These are phyloP conservation scores for Aplysia californica DNA, from an alignment of 1,140 invertebrate genomes.

Conservation along the genomic window DNA sequence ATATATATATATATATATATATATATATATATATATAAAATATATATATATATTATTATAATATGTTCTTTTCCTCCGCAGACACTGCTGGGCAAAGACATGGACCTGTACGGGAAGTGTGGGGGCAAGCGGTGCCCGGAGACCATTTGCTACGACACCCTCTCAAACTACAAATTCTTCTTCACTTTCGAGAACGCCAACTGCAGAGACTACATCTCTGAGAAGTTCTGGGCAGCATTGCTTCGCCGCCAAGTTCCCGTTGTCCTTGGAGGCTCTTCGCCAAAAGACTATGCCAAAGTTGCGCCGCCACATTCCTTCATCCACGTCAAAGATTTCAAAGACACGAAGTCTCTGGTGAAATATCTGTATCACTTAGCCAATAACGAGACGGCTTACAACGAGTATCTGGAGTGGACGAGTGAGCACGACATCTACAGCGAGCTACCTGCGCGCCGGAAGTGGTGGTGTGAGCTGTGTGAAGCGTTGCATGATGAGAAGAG, in stretches of 20 bases:
- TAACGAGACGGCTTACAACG: slow-evolving; percentile 56
- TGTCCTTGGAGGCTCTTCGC: slow-evolving; percentile 58
- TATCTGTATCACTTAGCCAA: slow-evolving; percentile 77
- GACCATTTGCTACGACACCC: slow-evolving; percentile 36
- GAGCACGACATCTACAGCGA: slow-evolving; percentile 40
- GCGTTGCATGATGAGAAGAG: slow-evolving; percentile 40
- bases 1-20: no score
- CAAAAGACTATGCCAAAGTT: slow-evolving; percentile 40
- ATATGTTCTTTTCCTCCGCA: no score
- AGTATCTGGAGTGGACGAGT: slow-evolving; percentile 62
- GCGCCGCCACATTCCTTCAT: slow-evolving; percentile 82
- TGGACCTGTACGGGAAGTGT: slow-evolving; percentile 42
- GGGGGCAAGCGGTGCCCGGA: slow-evolving; percentile 33
- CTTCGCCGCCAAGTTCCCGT: slow-evolving; percentile 51
- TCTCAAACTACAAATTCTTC: slow-evolving; percentile 88
- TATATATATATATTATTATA: no score
- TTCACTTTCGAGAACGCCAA: slow-evolving; percentile 65
- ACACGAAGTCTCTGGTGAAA: slow-evolving; percentile 83
- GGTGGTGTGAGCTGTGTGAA: slow-evolving; percentile 44
- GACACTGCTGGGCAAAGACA: slow-evolving; percentile 68
- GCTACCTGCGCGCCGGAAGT: slow-evolving; percentile 33
- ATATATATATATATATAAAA: no score
- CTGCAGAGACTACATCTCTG: slow-evolving; percentile 65
- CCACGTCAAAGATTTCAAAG: slow-evolving; percentile 93
- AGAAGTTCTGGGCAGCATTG: slow-evolving; percentile 62